These are phyloP conservation scores for Pithecia hirsuta DNA, from an alignment of 2,797 vertebrate genomes.

Conservation along the genomic window DNA sequence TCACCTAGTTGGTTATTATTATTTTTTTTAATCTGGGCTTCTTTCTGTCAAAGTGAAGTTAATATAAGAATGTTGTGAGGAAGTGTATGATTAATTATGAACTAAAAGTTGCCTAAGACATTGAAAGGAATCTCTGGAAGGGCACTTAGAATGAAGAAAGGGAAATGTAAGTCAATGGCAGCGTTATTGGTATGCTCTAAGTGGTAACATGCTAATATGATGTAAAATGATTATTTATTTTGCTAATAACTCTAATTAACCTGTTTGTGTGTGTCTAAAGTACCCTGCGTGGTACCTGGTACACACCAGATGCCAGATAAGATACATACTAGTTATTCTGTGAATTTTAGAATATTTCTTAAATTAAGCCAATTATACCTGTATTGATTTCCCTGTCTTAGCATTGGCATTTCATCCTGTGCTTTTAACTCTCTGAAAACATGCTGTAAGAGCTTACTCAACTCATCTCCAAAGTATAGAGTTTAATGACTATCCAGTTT, in stretches of 20 bases:
- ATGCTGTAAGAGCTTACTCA: slow-evolving; percentile 27
- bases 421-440: slow-evolving; percentile 42
- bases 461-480: neutral
- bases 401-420: slow-evolving; percentile 16
- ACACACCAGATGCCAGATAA: neutral
- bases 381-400: slow-evolving; percentile 45
- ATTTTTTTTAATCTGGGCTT: neutral
- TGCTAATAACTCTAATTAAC: slow-evolving; percentile 23
- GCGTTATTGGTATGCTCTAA: slow-evolving; percentile 12
- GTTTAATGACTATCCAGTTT: slow-evolving; percentile 4
- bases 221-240: slow-evolving; percentile 56
- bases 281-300: neutral
- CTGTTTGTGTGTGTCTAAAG: slow-evolving; percentile 2
- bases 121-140: neutral
- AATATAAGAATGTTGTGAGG: slow-evolving; percentile 3
- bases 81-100: slow-evolving; percentile 41
- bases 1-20: neutral
- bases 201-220: slow-evolving; percentile 18
- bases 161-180: slow-evolving; percentile 5
- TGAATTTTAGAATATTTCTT: slow-evolving; percentile 50
- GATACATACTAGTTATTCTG: slow-evolving; percentile 14
- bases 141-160: neutral
- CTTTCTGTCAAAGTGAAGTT: slow-evolving; percentile 29
- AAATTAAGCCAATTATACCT: slow-evolving; percentile 23
- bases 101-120: neutral